Base-by-base conservation (phyloP, 2,113 vertebrate species). In the Myrmophylax atrothorax region DNA sequence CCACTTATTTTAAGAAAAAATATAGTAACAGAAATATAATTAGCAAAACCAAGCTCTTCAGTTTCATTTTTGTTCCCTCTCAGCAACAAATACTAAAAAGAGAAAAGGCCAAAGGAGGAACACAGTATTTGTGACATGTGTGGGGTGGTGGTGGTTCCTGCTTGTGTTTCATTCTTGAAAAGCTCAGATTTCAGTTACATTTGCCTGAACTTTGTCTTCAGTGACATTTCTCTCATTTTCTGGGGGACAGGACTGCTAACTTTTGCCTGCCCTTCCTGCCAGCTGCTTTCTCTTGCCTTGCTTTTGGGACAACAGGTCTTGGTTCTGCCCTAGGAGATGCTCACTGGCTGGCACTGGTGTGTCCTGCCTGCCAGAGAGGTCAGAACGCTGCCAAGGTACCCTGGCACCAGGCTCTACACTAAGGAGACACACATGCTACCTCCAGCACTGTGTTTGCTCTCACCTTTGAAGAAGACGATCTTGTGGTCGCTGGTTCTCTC, bases 401-500 rank as follows among this genome's bases (percentile, higher is more conserved):
- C 49, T 9, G 19, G 37, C 38, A 25, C 6, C 0, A 0, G 42
- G 5, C 25, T 63, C 10, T 28, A 29, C 25, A 5, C 26, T 0
- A 0, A 4, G 44, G 31, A 40, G 11, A 52, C 53, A 22, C 12
- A 12, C 0, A 0, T 28, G 26, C 13, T n/a, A 14, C 31, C 31
- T 68, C 25, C 42, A 24, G 62, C 37, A 14, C 55, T 1, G 2
- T 0, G 0, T 46, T 68, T 1, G 6, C 50, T n/a, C 94, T 94
- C 97, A 99, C 99, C 99, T 99, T 99, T 99, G 94, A 99, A 99
- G 97, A 99, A 99, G 67, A 99, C 98, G 3, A 99, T 99, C 95
- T 99, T 99, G 95, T 99, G 99, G 93, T 99, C 99, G 0, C 97
- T 98, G 16, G 98, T 98, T 59, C 99, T 98, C 97, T 99, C 99